Evolutionary conservation across 2,113 vertebrate genomes (phyloP).

Genomic region (Willisornis vidua): DNA sequence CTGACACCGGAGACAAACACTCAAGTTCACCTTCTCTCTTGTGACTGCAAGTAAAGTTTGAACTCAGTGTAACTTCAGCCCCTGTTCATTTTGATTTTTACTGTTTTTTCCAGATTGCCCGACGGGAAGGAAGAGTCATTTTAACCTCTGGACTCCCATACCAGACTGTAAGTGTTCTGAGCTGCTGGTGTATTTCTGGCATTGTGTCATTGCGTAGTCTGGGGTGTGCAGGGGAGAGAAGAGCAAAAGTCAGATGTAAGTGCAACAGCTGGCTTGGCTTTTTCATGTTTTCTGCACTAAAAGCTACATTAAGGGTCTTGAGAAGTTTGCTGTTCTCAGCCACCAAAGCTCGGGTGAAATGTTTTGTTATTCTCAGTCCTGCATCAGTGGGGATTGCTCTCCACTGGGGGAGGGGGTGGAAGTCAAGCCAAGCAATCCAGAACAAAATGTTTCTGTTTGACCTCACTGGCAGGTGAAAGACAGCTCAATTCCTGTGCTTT

Average conservation of each 20-base stretch:
- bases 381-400: neutral
- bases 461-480: conserved; percentile 22
- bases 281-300: neutral
- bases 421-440: neutral
- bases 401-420: accelerated
- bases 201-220: neutral
- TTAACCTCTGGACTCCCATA: conserved; percentile 87
- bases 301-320: neutral
- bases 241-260: neutral
- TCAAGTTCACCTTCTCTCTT: accelerated
- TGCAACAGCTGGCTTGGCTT: conserved; percentile 12
- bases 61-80: neutral
- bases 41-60: neutral
- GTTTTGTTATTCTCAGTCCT: neutral
- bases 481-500: conserved; percentile 24
- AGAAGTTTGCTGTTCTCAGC: neutral
- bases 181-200: neutral
- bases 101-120: conserved; percentile 78
- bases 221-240: neutral
- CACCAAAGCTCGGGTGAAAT: neutral
- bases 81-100: neutral
- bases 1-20: neutral
- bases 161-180: conserved; percentile 77
- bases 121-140: conserved; percentile 82
- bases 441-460: conserved; percentile 16